These are phyloP conservation scores for Tachina lurida DNA, from an alignment of 2,888 invertebrate genomes.

Conservation along the genomic window DNA sequence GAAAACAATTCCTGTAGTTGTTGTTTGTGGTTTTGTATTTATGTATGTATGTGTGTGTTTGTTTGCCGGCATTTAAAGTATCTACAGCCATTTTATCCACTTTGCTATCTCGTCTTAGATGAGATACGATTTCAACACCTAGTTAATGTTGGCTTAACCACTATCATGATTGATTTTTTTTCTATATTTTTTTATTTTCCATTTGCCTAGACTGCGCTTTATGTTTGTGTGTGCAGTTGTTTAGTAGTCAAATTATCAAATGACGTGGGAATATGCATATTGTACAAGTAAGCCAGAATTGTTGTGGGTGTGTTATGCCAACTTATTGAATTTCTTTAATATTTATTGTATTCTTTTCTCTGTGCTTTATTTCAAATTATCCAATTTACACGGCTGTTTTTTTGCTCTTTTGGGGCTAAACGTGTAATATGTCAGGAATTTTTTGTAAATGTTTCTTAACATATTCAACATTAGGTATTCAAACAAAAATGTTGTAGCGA, in stretches of 20 bases:
- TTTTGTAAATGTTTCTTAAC: conserved; percentile 27
- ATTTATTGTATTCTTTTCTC: conserved; percentile 31
- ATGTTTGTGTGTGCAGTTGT: conserved; percentile 53
- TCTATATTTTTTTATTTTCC: not conserved
- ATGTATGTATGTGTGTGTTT: conserved; percentile 9
- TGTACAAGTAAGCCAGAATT: conserved; percentile 72
- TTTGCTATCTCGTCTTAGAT: conserved; percentile 65
- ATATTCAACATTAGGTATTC: conserved; percentile 33
- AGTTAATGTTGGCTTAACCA: conserved; percentile 69
- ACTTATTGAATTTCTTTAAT: conserved; percentile 73
- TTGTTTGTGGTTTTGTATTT: not conserved
- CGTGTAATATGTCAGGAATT: conserved; percentile 58
- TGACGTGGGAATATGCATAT: conserved; percentile 77
- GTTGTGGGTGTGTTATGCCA: conserved; percentile 76
- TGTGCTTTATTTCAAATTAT: conserved; percentile 63
- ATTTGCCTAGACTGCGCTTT: conserved; percentile 73
- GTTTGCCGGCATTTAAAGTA: conserved; percentile 50
- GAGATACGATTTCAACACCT: conserved; percentile 71
- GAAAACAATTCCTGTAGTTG: conserved; percentile 73
- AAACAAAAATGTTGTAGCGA: conserved; percentile 9
- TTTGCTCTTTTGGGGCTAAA: conserved; percentile 43
- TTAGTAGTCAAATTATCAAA: conserved; percentile 70
- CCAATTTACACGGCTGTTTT: conserved; percentile 62
- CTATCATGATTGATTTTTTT: conserved; percentile 72
- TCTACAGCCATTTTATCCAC: conserved; percentile 66